phyloP scores from a whole-genome alignment of 2,113 vertebrate species.

The Phocoena phocoena region DNA sequence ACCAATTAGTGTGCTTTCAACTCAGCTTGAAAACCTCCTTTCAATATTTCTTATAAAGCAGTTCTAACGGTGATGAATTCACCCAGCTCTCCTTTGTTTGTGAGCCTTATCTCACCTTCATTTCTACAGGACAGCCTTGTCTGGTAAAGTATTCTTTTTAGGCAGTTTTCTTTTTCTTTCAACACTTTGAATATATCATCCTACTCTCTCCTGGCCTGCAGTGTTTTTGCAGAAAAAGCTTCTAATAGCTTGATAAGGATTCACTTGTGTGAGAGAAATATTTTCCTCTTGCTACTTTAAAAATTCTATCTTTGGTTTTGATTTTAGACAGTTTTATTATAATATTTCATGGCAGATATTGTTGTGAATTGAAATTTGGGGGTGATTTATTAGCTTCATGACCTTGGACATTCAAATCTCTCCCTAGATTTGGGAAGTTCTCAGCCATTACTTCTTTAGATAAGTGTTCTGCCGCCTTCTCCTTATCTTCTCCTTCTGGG shows the following conservation, averaged over 20 bases:
- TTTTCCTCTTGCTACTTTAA: not conserved
- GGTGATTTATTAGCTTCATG: not conserved
- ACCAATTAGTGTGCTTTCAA: too few species aligned
- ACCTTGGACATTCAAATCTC: not conserved
- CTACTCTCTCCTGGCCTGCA: not conserved
- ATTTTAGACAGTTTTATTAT: not conserved
- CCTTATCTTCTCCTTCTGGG: not conserved
- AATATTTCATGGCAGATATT: not conserved
- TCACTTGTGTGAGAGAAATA: not conserved
- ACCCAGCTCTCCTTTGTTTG: too few species aligned
- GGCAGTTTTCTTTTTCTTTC: too few species aligned
- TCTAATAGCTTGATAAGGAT: not conserved
- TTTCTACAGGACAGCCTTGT: too few species aligned
- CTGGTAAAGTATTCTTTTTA: too few species aligned
- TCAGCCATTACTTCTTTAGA: not conserved
- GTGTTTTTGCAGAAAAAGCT: not conserved
- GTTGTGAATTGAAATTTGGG: not conserved
- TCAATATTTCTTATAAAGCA: too few species aligned
- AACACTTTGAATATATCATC: not conserved
- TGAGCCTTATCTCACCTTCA: too few species aligned
- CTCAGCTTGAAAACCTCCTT: too few species aligned
- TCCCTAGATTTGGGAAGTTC: not conserved
- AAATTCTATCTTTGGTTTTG: not conserved
- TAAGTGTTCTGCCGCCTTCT: not conserved
- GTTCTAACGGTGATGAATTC: too few species aligned